Evolutionary conservation across 2,888 invertebrate species (phyloP).

Genomic region (Aleiodes testaceus): DNA sequence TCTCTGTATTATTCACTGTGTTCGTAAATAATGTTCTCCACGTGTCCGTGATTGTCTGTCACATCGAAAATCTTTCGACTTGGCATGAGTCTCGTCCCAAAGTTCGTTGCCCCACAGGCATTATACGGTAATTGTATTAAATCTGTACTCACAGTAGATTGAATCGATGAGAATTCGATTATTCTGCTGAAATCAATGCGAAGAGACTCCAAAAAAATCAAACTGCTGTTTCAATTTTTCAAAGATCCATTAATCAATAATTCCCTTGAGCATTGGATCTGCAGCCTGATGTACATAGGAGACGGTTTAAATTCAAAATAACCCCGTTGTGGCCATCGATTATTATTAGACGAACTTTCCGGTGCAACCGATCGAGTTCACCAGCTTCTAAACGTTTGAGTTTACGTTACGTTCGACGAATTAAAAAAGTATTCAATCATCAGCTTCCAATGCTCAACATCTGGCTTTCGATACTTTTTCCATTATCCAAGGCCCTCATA

Average conservation of each 20-base stretch:
- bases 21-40: conserved; percentile 36
- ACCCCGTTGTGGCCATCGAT: conserved; percentile 53
- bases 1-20: neutral
- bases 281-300: conserved; percentile 9
- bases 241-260: neutral
- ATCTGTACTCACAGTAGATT: neutral
- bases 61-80: conserved; percentile 41
- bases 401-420: conserved; percentile 17
- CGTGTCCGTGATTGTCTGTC: conserved; percentile 43
- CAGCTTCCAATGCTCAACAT: neutral
- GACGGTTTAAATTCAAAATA: conserved; percentile 32
- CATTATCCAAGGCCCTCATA: conserved; percentile 2
- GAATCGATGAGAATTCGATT: neutral
- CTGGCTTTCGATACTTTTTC: neutral
- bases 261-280: neutral
- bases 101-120: conserved; percentile 42
- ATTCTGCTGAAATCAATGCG: neutral
- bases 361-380: conserved; percentile 52
- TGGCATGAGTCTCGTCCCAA: conserved; percentile 37
- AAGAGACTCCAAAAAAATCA: neutral
- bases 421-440: conserved; percentile 5
- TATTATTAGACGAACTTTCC: conserved; percentile 60
- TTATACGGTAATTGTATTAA: conserved; percentile 32
- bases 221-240: neutral
- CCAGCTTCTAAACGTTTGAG: conserved; percentile 26